Evolutionary conservation across 1,140 invertebrate species (phyloP).

Genomic region (Zaprionus ornatus): DNA sequence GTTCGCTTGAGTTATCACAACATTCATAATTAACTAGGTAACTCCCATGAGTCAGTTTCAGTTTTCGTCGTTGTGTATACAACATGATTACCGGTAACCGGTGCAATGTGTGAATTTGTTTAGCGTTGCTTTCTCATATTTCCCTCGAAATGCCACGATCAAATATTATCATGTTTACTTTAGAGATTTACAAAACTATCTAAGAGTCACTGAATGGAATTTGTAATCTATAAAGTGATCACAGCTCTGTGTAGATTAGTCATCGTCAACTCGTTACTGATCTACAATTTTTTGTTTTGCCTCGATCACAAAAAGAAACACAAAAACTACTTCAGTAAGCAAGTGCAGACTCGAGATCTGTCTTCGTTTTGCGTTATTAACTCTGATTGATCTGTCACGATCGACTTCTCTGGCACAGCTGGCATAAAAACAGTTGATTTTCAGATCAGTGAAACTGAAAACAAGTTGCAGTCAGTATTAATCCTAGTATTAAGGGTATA

Average conservation of each 20-base stretch:
- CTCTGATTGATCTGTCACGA: slow-evolving; percentile 6
- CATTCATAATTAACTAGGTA: slow-evolving; percentile 1
- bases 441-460: background rate
- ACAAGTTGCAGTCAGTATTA: background rate
- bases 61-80: background rate
- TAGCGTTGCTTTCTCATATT: background rate
- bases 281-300: background rate
- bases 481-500: background rate
- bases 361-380: slow-evolving; percentile 3
- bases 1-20: background rate
- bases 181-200: background rate
- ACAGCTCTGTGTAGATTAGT: background rate
- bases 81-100: background rate
- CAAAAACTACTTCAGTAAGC: background rate
- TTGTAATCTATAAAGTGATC: background rate
- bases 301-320: background rate
- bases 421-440: background rate
- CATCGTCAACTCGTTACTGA: background rate
- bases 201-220: background rate
- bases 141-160: slow-evolving; percentile 3
- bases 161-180: background rate
- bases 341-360: slow-evolving; percentile 1
- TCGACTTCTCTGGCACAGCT: background rate
- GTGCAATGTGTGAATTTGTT: background rate
- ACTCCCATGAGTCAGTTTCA: background rate